These are phyloP conservation scores for Oplegnathus fasciatus DNA, from an alignment of 2,113 vertebrate species.

Conservation along the genomic window DNA sequence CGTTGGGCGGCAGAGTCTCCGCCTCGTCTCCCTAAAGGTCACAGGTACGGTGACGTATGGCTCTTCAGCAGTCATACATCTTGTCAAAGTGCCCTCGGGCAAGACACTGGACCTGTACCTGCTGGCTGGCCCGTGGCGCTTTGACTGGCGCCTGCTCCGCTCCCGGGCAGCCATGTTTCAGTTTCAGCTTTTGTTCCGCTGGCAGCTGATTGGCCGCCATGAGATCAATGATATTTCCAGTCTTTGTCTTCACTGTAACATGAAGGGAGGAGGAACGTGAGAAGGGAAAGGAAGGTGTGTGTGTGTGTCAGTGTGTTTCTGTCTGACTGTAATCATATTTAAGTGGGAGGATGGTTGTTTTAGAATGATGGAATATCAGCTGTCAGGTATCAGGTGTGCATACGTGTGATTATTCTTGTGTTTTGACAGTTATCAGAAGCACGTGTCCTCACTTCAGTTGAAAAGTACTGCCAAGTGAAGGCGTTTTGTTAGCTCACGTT, in stretches of 20 bases:
- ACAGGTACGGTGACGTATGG: neutral
- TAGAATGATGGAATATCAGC: neutral
- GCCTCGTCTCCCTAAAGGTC: neutral
- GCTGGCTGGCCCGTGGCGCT: neutral
- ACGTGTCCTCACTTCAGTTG: neutral
- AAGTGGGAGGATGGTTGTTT: neutral
- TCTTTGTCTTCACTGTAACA: constrained; percentile 65
- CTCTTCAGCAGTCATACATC: neutral
- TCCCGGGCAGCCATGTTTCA: constrained; percentile 52
- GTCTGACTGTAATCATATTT: neutral
- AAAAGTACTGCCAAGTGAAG: neutral
- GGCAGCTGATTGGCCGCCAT: constrained; percentile 46
- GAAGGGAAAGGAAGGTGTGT: constrained; percentile 36
- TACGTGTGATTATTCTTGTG: neutral
- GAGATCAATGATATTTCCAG: constrained; percentile 55
- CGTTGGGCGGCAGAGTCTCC: neutral
- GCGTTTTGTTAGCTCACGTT: too few species aligned
- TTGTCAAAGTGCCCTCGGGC: neutral
- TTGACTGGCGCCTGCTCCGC: constrained; percentile 22
- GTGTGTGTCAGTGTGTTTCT: neutral
- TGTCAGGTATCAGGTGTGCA: neutral
- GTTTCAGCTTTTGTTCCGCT: constrained; percentile 57
- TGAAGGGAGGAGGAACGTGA: constrained; percentile 59
- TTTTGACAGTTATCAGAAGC: neutral
- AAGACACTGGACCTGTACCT: neutral